phyloP scores from a whole-genome alignment of 1,140 invertebrate genomes.

The Capitella teleta region DNA sequence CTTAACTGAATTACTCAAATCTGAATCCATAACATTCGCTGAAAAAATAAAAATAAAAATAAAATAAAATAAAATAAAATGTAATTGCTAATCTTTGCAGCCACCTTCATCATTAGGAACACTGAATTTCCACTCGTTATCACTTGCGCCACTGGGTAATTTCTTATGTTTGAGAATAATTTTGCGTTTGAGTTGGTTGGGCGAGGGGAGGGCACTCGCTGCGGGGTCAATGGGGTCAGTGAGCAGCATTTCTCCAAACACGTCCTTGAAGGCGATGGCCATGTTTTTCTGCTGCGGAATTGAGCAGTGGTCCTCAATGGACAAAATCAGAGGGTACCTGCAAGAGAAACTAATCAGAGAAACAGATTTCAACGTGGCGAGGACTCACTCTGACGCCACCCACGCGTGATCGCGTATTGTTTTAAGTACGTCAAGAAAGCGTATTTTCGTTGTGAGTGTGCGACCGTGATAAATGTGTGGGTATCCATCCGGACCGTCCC shows the following conservation, averaged over 20 bases:
- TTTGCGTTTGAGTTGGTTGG: conserved; percentile 42
- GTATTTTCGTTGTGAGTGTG: conserved; percentile 91
- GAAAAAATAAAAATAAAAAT: neutral
- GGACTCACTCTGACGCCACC: conserved; percentile 59
- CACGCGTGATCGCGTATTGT: conserved; percentile 96
- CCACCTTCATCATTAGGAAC: too few species aligned
- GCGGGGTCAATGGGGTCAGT: conserved; percentile 22
- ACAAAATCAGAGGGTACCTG: conserved; percentile 87
- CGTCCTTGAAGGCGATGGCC: conserved; percentile 78
- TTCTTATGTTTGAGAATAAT: conserved; percentile 37
- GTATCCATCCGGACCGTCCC: conserved; percentile 88
- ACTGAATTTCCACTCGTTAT: too few species aligned
- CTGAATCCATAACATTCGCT: conserved; percentile 50
- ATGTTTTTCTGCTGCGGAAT: conserved; percentile 90
- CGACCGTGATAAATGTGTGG: conserved; percentile 91
- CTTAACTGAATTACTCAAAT: conserved; percentile 76
- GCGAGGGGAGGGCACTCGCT: conserved; percentile 32
- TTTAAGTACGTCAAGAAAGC: conserved; percentile 87
- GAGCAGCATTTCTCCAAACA: conserved; percentile 62
- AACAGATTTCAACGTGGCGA: too few species aligned
- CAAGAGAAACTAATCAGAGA: conserved; percentile 16
- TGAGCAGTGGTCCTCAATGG: conserved; percentile 96
- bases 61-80: too few species aligned
- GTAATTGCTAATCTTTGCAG: too few species aligned
- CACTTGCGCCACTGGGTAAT: too few species aligned